phyloP scores from a whole-genome alignment of 2,113 vertebrate species.

The Semnopithecus entellus region DNA sequence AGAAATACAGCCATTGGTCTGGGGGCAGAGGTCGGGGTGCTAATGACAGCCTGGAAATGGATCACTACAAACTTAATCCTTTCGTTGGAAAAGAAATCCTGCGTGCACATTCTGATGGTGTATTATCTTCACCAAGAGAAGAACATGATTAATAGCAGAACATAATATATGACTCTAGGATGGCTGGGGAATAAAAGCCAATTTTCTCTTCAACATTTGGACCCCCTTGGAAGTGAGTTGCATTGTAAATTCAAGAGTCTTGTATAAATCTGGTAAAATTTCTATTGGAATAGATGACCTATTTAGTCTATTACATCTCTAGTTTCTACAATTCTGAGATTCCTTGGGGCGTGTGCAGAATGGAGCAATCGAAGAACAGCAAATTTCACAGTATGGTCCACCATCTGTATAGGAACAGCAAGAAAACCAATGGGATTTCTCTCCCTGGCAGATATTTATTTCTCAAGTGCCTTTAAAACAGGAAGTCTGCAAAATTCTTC shows the following conservation, averaged over 20 bases:
- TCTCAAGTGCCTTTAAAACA: constrained; percentile 73
- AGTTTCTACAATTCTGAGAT: constrained; percentile 64
- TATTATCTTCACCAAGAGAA: constrained; percentile 63
- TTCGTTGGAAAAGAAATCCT: constrained; percentile 47
- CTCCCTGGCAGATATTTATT: constrained; percentile 75
- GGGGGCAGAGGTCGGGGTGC: not conserved
- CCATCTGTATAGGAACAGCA: constrained; percentile 73
- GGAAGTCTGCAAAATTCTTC: constrained; percentile 72
- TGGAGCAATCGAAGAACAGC: constrained; percentile 74
- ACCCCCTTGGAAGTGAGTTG: constrained; percentile 64
- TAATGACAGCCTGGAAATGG: not conserved
- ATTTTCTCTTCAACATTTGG: constrained; percentile 64
- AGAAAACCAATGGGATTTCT: constrained; percentile 75
- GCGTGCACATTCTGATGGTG: not conserved
- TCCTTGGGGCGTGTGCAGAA: constrained; percentile 74
- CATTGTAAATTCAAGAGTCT: constrained; percentile 73
- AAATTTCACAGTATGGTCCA: constrained; percentile 75
- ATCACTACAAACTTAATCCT: constrained; percentile 32
- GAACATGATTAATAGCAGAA: constrained; percentile 62
- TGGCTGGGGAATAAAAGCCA: constrained; percentile 25
- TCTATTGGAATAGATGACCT: constrained; percentile 77
- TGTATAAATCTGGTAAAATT: constrained; percentile 71
- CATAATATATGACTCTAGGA: constrained; percentile 47
- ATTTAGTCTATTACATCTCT: constrained; percentile 73
- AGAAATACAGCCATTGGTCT: not conserved